Conservation (phyloP, 2,797 vertebrate species). For the Anguilla anguilla region DNA sequence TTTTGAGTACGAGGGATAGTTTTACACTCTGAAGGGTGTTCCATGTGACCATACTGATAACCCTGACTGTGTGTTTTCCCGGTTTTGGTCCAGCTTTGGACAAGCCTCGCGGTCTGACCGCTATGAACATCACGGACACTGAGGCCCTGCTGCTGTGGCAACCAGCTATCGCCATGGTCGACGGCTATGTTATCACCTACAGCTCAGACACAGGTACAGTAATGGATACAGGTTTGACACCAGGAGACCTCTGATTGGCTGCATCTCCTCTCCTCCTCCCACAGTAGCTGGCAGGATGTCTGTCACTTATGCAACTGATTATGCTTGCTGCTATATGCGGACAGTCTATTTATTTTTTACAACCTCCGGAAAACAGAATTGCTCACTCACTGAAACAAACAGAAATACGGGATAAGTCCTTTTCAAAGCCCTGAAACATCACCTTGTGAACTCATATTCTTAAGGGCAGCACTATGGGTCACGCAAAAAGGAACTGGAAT, state of each 20-base stretch:
- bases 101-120: conserved; percentile 83
- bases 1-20: no score
- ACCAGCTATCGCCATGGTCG: conserved; percentile 89
- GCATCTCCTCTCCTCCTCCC: neutral
- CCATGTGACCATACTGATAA: neutral
- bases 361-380: neutral
- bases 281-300: neutral
- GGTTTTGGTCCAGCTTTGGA: conserved; percentile 80
- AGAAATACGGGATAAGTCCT: neutral
- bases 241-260: neutral
- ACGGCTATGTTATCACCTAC: conserved; percentile 90
- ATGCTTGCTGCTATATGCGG: neutral
- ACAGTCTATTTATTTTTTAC: neutral
- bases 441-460: neutral
- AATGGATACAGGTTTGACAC: conserved; percentile 37
- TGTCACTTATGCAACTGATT: neutral
- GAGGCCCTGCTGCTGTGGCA: conserved; percentile 90
- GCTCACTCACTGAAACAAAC: neutral
- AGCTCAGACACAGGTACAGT: conserved; percentile 77
- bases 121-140: conserved; percentile 87
- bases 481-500: neutral
- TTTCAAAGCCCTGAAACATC: neutral
- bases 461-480: neutral
- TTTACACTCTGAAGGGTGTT: neutral
- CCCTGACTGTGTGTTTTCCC: neutral